Evolutionary conservation across 2,113 vertebrate genomes (phyloP), one percentile per base, ranked within the genome.

Genomic region (Toxotes chatareus): DNA sequence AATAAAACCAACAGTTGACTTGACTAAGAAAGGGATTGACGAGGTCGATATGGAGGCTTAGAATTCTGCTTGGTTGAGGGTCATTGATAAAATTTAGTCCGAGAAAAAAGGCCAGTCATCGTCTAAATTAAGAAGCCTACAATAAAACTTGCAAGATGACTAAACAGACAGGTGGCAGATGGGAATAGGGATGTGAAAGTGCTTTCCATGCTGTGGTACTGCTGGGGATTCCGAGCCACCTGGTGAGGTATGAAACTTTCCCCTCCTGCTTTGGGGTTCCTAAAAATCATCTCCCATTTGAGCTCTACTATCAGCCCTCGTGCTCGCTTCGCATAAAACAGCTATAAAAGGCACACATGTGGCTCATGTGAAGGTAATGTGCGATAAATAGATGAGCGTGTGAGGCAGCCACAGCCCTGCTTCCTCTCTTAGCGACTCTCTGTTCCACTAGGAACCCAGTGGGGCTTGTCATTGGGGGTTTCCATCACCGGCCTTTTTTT

Each of bases 121-220:
- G 23, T 74, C 75, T 88, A 83, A 83, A 85, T 76, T 75, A 77
- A 70, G 69, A 71, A 34, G 31, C 31, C 59, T 4, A 23, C 72
- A 31, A 72, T 86, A 78, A 75, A 76, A 67, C 21, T 59, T 65
- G 63, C 16, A 9, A 14, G 40, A 79, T 82, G 83, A 79, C 40
- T n/a, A 4, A 1, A 42, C 4, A 40, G 69, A 82, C 88, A 86
- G 73, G 56, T 69, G 80, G 44, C 38, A 53, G 80, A 79, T 56
- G 75, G 71, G 75, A 73, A 69, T 27, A 42, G 79, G 62, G 67
- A 76, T 4, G 59, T 66, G 63, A 66, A 23, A 40, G 64, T 61
- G 69, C 10, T 80, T 80, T 85, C 64, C 75, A 73, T 70, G 64
- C 42, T 53, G 74, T 65, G 55, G 23, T 46, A 21, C 76, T 55